A percentile compares a stretch with the other conserved stretches of the same genome.
Evolutionary conservation across 2,888 invertebrate genomes (phyloP).

Genomic region (Drosophila barbarae): DNA sequence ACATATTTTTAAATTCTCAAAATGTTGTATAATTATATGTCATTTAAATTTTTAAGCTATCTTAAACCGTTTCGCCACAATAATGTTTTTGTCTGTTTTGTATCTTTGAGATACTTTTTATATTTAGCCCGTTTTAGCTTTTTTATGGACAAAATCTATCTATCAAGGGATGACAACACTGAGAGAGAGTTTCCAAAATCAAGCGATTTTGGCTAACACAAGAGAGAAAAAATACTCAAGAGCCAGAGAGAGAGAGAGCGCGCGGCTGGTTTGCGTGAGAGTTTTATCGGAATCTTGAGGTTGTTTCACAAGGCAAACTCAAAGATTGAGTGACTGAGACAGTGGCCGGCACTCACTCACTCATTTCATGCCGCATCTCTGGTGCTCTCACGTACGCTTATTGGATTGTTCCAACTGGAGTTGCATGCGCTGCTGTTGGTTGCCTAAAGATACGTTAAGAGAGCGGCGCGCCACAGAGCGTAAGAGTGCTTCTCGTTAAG

Average conservation of each 20-base stretch:
- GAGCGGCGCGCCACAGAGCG: not conserved
- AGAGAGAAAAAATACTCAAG: not conserved
- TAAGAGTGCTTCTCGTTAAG: not conserved
- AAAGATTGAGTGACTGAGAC: not conserved
- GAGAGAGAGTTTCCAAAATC: constrained; percentile 1
- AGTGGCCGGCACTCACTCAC: not conserved
- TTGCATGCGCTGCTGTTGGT: constrained; percentile 11
- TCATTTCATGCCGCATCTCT: constrained; percentile 1
- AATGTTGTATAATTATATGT: too few relatives aligned
- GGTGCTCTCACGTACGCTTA: constrained; percentile 39
- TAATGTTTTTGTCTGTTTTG: too few relatives aligned
- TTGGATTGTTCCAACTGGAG: constrained; percentile 58
- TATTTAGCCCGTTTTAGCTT: too few relatives aligned
- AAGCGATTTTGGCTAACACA: not conserved
- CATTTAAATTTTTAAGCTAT: too few relatives aligned
- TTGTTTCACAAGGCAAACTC: not conserved
- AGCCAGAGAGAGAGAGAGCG: not conserved
- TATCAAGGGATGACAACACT: too few relatives aligned
- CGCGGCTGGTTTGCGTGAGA: not conserved
- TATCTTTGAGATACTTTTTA: too few relatives aligned
- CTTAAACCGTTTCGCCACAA: too few relatives aligned
- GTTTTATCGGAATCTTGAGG: not conserved
- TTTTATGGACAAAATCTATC: too few relatives aligned
- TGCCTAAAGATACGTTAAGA: not conserved
- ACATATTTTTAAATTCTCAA: too few relatives aligned